Evolutionary conservation across 2,888 invertebrate species (phyloP).

Genomic region (Esperia sulphurella): DNA sequence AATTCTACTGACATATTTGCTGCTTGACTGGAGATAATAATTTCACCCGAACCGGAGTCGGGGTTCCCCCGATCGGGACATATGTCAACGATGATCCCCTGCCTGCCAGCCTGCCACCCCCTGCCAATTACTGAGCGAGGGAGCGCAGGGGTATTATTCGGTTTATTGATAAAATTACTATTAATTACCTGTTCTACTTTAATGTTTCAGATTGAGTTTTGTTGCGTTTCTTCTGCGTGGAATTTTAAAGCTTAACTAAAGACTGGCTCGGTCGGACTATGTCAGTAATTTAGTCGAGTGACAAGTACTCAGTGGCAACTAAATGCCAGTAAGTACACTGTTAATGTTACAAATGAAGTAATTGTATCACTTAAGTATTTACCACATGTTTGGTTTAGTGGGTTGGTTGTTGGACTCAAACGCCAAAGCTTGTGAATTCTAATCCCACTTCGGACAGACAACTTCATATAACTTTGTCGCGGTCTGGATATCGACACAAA

Average conservation of each 20-base stretch:
- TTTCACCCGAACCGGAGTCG: neutral
- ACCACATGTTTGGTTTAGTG: too few species aligned
- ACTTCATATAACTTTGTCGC: too few species aligned
- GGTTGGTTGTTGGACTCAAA: too few species aligned
- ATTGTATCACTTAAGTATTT: too few species aligned
- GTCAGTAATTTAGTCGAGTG: too few species aligned
- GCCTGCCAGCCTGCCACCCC: conserved; percentile 24
- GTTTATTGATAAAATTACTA: conserved; percentile 22
- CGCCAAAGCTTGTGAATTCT: too few species aligned
- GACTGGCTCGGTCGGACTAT: too few species aligned
- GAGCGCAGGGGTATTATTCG: conserved; percentile 9
- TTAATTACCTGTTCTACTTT: conserved; percentile 20
- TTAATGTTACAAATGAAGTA: too few species aligned
- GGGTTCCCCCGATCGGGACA: conserved; percentile 34
- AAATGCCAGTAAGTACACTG: too few species aligned
- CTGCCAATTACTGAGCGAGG: conserved; percentile 39
- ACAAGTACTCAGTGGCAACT: too few species aligned
- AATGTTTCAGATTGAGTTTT: neutral
- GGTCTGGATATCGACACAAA: too few species aligned
- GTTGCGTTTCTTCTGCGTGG: neutral
- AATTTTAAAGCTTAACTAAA: neutral
- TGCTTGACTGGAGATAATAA: conserved; percentile 61
- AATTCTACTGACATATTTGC: conserved; percentile 37
- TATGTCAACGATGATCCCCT: conserved; percentile 52
- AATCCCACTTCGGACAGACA: too few species aligned